Base-by-base conservation (phyloP, 2,888 invertebrate species). In the Microctonus hyperodae region DNA sequence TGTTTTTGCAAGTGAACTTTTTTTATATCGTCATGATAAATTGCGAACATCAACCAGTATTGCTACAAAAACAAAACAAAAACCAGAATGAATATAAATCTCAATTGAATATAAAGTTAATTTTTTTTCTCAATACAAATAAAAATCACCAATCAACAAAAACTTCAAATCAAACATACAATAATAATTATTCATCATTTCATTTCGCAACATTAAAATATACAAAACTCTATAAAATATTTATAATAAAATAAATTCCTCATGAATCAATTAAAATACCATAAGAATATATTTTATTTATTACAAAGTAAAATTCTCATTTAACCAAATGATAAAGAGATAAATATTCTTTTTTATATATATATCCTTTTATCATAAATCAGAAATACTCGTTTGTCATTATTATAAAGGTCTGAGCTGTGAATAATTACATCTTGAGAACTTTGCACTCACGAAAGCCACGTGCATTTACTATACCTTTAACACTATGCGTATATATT, bases 371-470 rank as follows among this genome's bases (percentile, higher is more conserved):
- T 55, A 55, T 55, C 55, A 16, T 31, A 55, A 23, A 10, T 55
- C 55, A 9, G 55, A 55, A 28, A 20, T 65, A 73, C 74, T 74
- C 79, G 73, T 81, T 79, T 79, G 75, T 81, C 81, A 80, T 76
- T 78, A 80, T 81, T 81, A 81, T 80, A 80, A 81, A 80, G 72
- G 76, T 72, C 73, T 79, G 70, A 79, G 76, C 74, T 73, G 74
- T 77, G 78, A 79, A 80, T 79, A 80, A 80, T 80, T 76, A 75
- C 73, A 64, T 78, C 79, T 79, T 79, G 74, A 70, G 67, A 75
- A 76, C 67, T 75, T 73, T 37, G 31, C 40, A 37, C 20, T 22
- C 63, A 11, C 65, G 57, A 53, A 10, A 33, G 37, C 59, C 20
- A 28, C 11, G 22, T 37, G 6, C 62, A 57, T 51, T 37, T 40